phyloP scores from a whole-genome alignment of 1,140 invertebrate species.

The Eupeodes corollae region DNA sequence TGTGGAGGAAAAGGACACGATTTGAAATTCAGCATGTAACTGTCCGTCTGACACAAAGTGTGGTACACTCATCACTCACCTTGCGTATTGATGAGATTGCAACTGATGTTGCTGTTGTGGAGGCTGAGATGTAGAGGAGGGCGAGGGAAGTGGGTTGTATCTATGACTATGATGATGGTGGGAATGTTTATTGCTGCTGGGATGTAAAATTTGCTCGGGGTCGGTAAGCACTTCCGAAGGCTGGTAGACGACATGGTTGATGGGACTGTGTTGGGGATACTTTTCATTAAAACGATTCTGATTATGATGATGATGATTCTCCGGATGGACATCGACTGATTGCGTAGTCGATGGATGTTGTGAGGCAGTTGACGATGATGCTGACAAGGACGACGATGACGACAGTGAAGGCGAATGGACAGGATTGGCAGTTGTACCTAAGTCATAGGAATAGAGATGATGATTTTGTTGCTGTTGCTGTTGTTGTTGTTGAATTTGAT shows the following conservation, averaged over 20 bases:
- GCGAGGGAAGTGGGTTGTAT: conserved; percentile 7
- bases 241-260: conserved; percentile 6
- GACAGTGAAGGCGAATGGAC: too few species aligned
- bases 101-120: conserved; percentile 5
- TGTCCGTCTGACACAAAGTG: background rate
- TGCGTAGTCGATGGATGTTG: too few species aligned
- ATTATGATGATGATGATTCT: conserved; percentile 14
- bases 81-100: background rate
- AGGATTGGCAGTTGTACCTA: too few species aligned
- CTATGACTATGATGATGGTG: background rate
- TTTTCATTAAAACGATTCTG: conserved; percentile 3
- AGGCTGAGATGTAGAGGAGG: conserved; percentile 2
- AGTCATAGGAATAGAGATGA: too few species aligned
- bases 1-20: background rate
- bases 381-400: too few species aligned
- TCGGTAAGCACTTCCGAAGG: background rate
- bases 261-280: conserved; percentile 9
- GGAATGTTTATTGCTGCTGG: background rate
- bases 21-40: background rate
- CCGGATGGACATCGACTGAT: background rate
- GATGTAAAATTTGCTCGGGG: background rate
- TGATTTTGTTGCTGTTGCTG: too few species aligned
- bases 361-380: too few species aligned
- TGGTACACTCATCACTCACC: background rate
- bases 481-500: too few species aligned